Conservation (phyloP, 2,797 vertebrate species). For the Ataeniobius toweri region DNA sequence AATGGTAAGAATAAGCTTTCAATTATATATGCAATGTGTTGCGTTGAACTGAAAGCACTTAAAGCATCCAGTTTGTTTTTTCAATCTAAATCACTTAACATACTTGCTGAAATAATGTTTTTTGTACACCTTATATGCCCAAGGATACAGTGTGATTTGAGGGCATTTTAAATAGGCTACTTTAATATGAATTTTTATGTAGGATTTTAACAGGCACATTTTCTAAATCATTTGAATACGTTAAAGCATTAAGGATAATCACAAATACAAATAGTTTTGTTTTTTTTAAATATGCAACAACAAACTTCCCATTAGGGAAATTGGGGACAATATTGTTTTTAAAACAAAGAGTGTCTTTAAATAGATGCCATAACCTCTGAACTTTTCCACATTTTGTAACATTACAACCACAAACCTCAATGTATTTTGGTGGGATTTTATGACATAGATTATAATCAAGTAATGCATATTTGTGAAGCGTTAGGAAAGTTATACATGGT, state of each 20-base stretch:
- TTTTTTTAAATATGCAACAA: background rate
- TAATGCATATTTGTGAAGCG: no score
- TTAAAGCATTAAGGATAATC: background rate
- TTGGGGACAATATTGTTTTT: background rate
- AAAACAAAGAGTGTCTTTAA: background rate
- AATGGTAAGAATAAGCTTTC: background rate
- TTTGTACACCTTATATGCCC: background rate
- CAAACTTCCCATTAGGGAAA: background rate
- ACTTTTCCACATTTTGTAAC: background rate
- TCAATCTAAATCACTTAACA: background rate
- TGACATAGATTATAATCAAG: no score
- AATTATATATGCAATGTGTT: background rate
- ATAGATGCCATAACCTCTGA: background rate
- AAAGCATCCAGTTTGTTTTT: background rate
- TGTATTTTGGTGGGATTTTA: no score
- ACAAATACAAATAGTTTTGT: background rate
- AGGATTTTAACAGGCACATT: background rate
- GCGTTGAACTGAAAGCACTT: background rate
- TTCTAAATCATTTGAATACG: background rate
- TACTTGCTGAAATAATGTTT: background rate
- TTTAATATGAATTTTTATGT: background rate
- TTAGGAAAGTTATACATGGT: no score
- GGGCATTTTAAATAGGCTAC: background rate
- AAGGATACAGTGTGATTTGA: background rate
- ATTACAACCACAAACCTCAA: no score